Base-by-base conservation (phyloP, 1,140 invertebrate species). In the Psilanteris sp. region DNA sequence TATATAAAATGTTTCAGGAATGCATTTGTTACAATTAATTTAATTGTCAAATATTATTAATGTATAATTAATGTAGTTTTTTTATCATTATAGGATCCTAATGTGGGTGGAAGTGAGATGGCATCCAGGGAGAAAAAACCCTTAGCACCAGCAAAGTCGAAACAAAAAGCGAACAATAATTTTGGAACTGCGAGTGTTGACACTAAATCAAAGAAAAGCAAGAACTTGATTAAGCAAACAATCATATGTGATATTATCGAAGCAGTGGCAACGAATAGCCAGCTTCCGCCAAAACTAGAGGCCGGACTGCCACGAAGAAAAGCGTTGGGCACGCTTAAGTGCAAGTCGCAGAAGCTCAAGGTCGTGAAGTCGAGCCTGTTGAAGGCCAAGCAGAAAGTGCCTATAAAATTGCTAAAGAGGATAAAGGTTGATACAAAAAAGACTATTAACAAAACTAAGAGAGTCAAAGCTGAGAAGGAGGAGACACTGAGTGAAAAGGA, bases 81-180 rank as follows among this genome's bases (percentile, higher is more conserved):
- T n/a, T n/a, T n/a, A n/a, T 14, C 27, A 11, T 86, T 87, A 24
- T 80, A 88, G 86, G 81, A 89, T 85, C 85, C 86, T 81, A 87
- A 89, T 89, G 87, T 88, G 87, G 87, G 86, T 87, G 83, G 82
- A 89, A 87, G 87, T 89, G 87, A 89, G 83, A 89, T 89, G 87
- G 87, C 87, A 89, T 89, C 87, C 85, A 89, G 87, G 83, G 87
- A 89, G 83, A 89, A 89, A 70, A 88, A 83, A 88, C 82, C 86
- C 86, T 81, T 88, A 89, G 84, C 82, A 79, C 81, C 86, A 83
- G 87, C 85, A 43, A 89, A 88, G 83, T 79, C 85, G 44, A 89
- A 88, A 77, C 86, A 87, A 81, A 88, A 83, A 83, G 81, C 80
- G 48, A 88, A 82, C 81, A 87, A 85, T 81, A 85, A 86, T 64